phyloP scores from a whole-genome alignment of 2,888 invertebrate genomes.

The Stenchaetothrips biformis region DNA sequence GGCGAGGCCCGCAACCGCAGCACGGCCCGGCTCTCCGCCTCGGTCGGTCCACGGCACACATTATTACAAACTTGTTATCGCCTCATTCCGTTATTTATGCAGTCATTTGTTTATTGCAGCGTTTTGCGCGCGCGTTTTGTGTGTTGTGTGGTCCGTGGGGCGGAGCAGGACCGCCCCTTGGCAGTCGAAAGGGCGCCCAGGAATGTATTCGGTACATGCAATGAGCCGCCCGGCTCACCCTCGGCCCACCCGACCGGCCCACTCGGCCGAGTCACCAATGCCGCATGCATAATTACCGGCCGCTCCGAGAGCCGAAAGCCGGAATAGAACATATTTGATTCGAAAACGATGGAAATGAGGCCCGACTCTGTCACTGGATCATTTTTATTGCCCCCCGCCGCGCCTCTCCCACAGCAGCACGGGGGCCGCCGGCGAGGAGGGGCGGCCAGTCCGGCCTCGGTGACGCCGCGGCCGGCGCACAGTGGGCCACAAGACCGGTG shows the following conservation, averaged over 20 bases:
- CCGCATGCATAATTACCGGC: slow-evolving; percentile 7
- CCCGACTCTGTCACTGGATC: background rate
- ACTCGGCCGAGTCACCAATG: background rate
- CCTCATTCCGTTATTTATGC: background rate
- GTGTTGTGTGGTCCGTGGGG: no score
- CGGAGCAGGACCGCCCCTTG: background rate
- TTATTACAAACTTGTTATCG: background rate
- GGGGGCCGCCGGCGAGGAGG: background rate
- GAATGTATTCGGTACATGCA: background rate
- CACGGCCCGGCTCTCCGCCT: no score
- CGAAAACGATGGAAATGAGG: slow-evolving; percentile 22
- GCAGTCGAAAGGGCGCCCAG: background rate
- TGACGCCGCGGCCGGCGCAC: no score
- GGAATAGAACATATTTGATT: slow-evolving; percentile 16
- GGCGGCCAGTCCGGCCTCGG: background rate
- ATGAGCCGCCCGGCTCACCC: background rate
- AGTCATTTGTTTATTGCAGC: slow-evolving; percentile 3
- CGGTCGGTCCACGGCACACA: background rate
- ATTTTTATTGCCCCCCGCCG: background rate
- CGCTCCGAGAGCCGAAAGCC: no score
- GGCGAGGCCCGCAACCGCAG: no score
- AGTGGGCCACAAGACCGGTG: no score
- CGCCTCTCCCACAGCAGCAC: background rate
- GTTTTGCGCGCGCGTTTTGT: no score
- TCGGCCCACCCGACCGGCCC: no score